These are phyloP conservation scores for Anastrepha ludens DNA, from an alignment of 1,140 invertebrate species.

Conservation along the genomic window DNA sequence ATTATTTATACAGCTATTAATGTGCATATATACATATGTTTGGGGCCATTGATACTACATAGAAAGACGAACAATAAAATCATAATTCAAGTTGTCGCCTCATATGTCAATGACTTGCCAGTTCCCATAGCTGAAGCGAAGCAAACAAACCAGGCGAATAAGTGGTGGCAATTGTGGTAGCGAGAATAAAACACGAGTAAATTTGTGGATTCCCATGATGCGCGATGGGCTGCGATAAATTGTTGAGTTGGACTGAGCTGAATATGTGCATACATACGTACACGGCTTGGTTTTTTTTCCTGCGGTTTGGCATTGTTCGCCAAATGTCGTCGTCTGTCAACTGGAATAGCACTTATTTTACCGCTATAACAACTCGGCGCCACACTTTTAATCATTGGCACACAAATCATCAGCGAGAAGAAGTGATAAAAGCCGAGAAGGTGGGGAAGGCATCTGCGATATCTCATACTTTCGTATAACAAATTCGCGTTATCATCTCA, in stretches of 20 bases:
- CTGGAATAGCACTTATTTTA: constrained; percentile 16
- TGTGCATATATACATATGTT: background rate
- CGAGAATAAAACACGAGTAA: background rate
- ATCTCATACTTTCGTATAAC: no score
- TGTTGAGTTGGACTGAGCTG: background rate
- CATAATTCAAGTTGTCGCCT: constrained; percentile 42
- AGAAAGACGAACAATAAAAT: background rate
- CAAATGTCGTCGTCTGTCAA: constrained; percentile 15
- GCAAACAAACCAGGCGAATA: background rate
- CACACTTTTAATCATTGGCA: constrained; percentile 3
- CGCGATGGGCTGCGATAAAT: background rate
- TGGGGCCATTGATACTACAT: constrained; percentile 6
- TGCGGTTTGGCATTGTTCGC: background rate
- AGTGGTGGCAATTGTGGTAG: background rate
- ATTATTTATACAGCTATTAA: background rate
- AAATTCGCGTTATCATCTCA: no score
- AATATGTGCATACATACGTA: no score
- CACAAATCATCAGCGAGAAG: no score
- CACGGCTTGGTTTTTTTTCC: background rate
- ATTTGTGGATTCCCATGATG: constrained; percentile 7
- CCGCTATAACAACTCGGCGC: constrained; percentile 10
- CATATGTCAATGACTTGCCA: constrained; percentile 28
- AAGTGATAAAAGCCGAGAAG: no score
- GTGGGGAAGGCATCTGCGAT: no score
- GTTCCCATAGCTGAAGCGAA: background rate